Percentiles rank a stretch among this genome's conserved stretches.
Conservation (phyloP, 2,888 invertebrate genomes). For the Holacanthella duospinosa region DNA sequence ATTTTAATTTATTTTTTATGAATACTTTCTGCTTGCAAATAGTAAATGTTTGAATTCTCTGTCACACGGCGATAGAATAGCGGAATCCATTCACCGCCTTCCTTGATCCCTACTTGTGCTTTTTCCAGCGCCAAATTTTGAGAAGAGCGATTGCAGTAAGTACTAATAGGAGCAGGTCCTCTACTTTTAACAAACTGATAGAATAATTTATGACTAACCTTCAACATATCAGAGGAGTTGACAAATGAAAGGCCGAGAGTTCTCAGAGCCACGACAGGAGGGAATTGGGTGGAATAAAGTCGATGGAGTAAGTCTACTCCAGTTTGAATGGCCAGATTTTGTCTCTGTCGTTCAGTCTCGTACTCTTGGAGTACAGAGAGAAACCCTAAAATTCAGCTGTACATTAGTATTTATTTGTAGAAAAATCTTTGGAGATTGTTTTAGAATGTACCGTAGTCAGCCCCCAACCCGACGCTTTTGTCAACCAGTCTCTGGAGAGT, state of each 20-base stretch:
- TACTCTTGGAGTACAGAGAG: conserved; percentile 63
- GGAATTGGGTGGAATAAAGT: conserved; percentile 55
- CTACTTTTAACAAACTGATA: too few species aligned
- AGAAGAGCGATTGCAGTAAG: too few species aligned
- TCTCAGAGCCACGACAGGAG: conserved; percentile 66
- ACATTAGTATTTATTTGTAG: not conserved
- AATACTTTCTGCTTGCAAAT: too few species aligned
- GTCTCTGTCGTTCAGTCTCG: conserved; percentile 69
- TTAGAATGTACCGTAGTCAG: conserved; percentile 53
- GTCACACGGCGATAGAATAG: too few species aligned
- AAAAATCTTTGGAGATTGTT: not conserved
- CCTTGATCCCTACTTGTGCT: too few species aligned
- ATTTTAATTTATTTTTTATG: too few species aligned
- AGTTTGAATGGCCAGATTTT: conserved; percentile 79
- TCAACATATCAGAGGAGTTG: conserved; percentile 61
- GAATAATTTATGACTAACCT: too few species aligned
- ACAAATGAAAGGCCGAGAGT: conserved; percentile 72
- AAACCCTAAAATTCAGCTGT: conserved; percentile 47
- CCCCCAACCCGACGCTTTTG: conserved; percentile 60
- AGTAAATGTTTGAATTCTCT: too few species aligned
- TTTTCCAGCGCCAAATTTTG: too few species aligned
- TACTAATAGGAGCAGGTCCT: too few species aligned
- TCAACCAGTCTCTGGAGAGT: conserved; percentile 60
- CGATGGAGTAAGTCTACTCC: conserved; percentile 77
- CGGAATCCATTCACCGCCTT: too few species aligned